phyloP scores from a whole-genome alignment of 1,140 invertebrate species.

The Eulimnadia texana region DNA sequence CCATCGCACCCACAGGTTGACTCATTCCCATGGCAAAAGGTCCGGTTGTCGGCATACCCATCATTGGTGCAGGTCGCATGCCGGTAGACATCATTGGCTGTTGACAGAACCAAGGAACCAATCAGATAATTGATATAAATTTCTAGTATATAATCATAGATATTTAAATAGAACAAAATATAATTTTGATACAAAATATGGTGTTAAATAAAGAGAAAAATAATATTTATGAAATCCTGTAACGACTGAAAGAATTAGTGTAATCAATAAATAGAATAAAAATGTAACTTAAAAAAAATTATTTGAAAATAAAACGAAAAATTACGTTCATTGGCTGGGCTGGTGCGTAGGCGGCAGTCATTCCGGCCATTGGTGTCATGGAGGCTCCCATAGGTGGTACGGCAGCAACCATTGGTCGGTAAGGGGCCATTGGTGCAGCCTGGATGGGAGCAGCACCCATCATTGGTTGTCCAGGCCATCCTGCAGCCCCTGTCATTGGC shows the following conservation, averaged over 20 bases:
- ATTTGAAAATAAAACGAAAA: not conserved
- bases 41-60: constrained; percentile 17
- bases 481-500: constrained; percentile 11
- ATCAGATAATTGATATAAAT: not conserved
- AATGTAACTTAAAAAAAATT: not conserved
- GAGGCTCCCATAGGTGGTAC: not conserved
- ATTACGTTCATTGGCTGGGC: constrained; percentile 3
- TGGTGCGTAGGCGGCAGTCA: constrained; percentile 1
- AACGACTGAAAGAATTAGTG: too few species aligned
- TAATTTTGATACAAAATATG: not conserved
- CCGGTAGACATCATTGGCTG: not conserved
- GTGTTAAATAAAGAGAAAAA: not conserved
- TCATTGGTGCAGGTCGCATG: not conserved
- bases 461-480: constrained; percentile 5
- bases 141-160: not conserved
- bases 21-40: constrained; percentile 8
- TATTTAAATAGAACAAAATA: not conserved
- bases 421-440: constrained; percentile 1
- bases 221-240: too few species aligned
- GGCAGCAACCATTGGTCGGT: constrained; percentile 1
- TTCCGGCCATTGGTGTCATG: constrained; percentile 6
- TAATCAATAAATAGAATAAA: not conserved
- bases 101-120: not conserved
- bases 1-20: constrained; percentile 14
- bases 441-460: constrained; percentile 1